Conservation (phyloP, 2,797 vertebrate genomes). For the Strix occidentalis region DNA sequence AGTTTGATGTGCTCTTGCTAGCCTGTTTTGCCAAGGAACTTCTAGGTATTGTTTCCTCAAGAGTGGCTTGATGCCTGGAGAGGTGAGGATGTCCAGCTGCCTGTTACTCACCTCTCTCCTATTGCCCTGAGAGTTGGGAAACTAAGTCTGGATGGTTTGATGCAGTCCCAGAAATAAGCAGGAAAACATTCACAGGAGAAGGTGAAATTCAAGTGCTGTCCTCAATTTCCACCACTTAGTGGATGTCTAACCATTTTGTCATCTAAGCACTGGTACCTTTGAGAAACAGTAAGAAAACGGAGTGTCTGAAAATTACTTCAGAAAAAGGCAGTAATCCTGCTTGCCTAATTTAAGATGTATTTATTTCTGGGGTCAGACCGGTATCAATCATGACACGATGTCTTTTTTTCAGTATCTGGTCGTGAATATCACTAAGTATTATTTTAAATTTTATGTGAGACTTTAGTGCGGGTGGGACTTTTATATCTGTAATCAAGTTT, state of each 20-base stretch:
- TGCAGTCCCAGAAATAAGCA: background rate
- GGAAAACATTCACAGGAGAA: background rate
- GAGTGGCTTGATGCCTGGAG: background rate
- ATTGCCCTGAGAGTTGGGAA: background rate
- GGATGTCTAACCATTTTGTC: background rate
- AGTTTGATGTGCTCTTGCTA: background rate
- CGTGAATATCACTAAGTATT: background rate
- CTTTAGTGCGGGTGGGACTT: background rate
- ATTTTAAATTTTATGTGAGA: background rate
- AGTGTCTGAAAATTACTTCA: background rate
- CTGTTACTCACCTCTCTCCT: background rate
- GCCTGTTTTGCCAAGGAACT: background rate
- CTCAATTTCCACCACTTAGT: background rate
- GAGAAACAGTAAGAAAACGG: background rate
- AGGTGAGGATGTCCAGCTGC: background rate
- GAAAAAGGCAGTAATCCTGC: background rate
- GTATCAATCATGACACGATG: background rate
- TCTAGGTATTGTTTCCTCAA: background rate
- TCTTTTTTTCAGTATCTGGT: background rate
- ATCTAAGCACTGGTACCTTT: background rate
- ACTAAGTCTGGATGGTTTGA: background rate
- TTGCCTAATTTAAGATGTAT: background rate
- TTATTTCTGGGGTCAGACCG: background rate
- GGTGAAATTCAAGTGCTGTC: background rate
- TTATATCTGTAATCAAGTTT: background rate